Evolutionary conservation across 1,140 invertebrate species (phyloP), one percentile per base, ranked within the genome.

Genomic region (Drosophila leontia): DNA sequence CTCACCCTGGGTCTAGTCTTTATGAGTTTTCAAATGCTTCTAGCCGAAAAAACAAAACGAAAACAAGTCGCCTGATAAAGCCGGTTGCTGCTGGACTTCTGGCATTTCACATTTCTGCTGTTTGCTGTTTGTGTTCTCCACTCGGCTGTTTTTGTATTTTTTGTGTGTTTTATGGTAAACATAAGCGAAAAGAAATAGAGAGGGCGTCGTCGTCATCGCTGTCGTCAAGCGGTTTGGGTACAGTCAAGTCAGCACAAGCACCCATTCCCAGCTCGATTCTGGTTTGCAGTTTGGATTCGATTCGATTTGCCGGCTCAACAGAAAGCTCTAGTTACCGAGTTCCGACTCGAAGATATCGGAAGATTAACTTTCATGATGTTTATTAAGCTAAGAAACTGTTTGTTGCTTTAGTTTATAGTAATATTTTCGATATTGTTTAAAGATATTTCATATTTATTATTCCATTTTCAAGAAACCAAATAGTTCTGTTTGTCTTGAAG

Each of bases 141-240:
- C 23, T 60, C 41, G 47, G n/a, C 17, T 37, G 23, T 35, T 58
- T 34, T 62, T 37, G 34, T 63, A 32, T 35, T 42, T 57, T 26
- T 41, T 41, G 50, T 19, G n/a, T 44, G 32, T 58, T 44, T 70
- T 70, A 58, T 51, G 71, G 71, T 63, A 75, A 75, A 75, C 69
- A 63, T 72, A 59, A 72, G 67, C 69, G 45, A 53, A 72, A 72
- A 58, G 67, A 72, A 78, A 78, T 77, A 78, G 75, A 77, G 75
- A 70, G 23, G 39, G 39, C 48, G n/a, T 55, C 62, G 61, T 56
- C 64, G 56, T 77, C 72, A 42, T 37, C 61, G 61, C 72, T 75
- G 56, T 76, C 74, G 62, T 39, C 72, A 67, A 76, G 63, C 26
- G 48, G 29, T 26, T 29, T 17, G 17, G 57, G 71, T 75, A 75